These are phyloP conservation scores for Smittia sp. DNA, from an alignment of 2,888 invertebrate species.

Conservation along the genomic window DNA sequence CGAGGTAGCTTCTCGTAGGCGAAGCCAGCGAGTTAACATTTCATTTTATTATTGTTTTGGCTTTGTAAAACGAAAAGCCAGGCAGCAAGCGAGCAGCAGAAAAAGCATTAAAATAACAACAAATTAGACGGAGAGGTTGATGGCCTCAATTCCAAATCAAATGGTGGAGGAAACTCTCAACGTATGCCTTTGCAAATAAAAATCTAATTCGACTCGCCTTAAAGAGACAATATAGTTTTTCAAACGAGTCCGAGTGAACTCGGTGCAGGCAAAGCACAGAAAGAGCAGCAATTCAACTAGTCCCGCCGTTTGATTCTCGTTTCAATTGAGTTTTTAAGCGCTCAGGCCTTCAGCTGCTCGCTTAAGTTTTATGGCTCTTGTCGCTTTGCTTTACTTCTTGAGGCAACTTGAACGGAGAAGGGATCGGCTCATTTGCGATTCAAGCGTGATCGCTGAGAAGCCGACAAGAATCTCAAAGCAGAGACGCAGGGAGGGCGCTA, in stretches of 20 bases:
- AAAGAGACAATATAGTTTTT: neutral
- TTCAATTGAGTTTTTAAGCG: neutral
- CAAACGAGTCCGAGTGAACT: neutral
- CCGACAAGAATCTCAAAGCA: neutral
- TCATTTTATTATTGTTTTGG: slow-evolving; percentile 19
- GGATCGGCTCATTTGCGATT: slow-evolving; percentile 12
- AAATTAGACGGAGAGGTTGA: slow-evolving; percentile 34
- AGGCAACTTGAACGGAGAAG: neutral
- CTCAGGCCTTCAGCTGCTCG: neutral
- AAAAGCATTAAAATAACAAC: slow-evolving; percentile 37
- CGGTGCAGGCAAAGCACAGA: neutral
- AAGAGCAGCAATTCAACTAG: neutral
- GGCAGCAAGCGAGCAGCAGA: neutral
- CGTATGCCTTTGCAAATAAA: neutral
- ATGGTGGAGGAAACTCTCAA: neutral
- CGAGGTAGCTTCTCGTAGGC: slow-evolving; percentile 3
- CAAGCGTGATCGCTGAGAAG: slow-evolving; percentile 3
- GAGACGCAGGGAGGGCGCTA: neutral
- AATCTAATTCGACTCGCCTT: neutral
- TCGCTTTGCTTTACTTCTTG: neutral
- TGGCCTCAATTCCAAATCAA: slow-evolving; percentile 31
- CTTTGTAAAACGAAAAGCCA: slow-evolving; percentile 4
- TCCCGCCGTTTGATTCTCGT: neutral
- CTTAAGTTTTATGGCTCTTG: neutral
- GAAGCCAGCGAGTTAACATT: neutral